These are phyloP conservation scores for Samia ricini DNA, from an alignment of 1,140 invertebrate genomes.

Conservation along the genomic window DNA sequence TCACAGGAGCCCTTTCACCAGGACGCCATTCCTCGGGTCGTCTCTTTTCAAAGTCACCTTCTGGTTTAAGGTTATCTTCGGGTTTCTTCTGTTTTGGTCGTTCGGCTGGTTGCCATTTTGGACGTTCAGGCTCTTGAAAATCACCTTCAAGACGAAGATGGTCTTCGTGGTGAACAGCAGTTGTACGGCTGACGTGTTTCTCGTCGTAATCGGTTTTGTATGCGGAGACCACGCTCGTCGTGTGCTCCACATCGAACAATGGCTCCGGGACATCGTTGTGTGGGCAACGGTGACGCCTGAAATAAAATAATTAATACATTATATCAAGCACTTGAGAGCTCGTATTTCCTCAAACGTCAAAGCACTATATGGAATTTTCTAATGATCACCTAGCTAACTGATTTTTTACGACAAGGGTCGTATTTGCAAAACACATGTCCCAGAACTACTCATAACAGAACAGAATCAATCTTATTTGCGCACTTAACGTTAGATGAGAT, in stretches of 20 bases:
- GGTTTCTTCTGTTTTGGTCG: constrained; percentile 71
- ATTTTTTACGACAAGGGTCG: too few relatives aligned
- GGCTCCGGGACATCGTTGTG: constrained; percentile 80
- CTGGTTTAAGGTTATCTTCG: constrained; percentile 67
- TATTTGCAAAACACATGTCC: too few relatives aligned
- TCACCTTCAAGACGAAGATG: constrained; percentile 81
- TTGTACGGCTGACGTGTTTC: constrained; percentile 79
- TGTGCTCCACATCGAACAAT: constrained; percentile 77
- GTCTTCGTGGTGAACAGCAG: constrained; percentile 76
- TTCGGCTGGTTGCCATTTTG: constrained; percentile 78
- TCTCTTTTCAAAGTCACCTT: constrained; percentile 77
- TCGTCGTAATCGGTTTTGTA: constrained; percentile 83
- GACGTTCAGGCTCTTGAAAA: constrained; percentile 76
- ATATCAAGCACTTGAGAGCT: too few relatives aligned
- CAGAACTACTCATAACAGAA: too few relatives aligned
- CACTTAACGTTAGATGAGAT: not conserved
- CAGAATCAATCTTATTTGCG: not conserved
- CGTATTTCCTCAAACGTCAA: too few relatives aligned
- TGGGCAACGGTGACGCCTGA: constrained; percentile 81
- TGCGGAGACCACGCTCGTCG: constrained; percentile 79
- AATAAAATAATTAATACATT: too few relatives aligned
- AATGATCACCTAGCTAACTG: not conserved
- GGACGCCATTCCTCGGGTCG: constrained; percentile 75
- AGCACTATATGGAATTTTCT: constrained; percentile 2
- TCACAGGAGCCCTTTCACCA: constrained; percentile 58